Percentiles rank a stretch among this genome's conserved stretches.
phyloP scores from a whole-genome alignment of 2,113 vertebrate genomes.

The Oncorhynchus clarkii region DNA sequence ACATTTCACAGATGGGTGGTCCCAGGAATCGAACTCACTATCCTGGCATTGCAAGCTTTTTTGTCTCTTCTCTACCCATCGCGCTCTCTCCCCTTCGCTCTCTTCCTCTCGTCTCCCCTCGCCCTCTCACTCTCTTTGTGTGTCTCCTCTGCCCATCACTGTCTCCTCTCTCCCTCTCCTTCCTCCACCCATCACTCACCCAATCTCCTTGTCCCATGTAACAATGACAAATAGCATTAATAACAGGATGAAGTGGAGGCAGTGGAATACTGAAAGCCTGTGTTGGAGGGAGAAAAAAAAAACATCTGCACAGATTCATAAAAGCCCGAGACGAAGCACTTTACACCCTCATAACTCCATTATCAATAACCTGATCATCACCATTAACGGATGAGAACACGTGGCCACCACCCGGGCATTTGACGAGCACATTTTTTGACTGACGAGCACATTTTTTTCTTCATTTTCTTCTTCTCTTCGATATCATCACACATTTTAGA shows the following conservation, averaged over 20 bases:
- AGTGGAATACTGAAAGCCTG: conserved; percentile 51
- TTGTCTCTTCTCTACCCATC: conserved; percentile 6
- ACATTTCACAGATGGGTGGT: too few species aligned
- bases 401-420: conserved; percentile 23
- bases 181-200: neutral
- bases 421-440: conserved; percentile 60
- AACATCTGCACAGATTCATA: neutral
- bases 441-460: conserved; percentile 54
- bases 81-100: neutral
- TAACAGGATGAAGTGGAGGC: conserved; percentile 5
- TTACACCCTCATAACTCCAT: conserved; percentile 55
- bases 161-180: neutral
- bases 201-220: conserved; percentile 3
- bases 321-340: conserved; percentile 38
- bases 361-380: conserved; percentile 57
- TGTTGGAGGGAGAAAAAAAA: conserved; percentile 12
- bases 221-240: conserved; percentile 14
- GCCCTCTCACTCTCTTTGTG: neutral
- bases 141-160: neutral
- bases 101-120: neutral
- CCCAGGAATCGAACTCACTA: too few species aligned
- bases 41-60: too few species aligned
- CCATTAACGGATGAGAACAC: conserved; percentile 35
- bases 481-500: conserved; percentile 13
- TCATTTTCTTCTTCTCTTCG: conserved; percentile 50